Evolutionary conservation across 2,797 vertebrate genomes (phyloP), one percentile per base, ranked within the genome.

Genomic region (Poecilia wingei): DNA sequence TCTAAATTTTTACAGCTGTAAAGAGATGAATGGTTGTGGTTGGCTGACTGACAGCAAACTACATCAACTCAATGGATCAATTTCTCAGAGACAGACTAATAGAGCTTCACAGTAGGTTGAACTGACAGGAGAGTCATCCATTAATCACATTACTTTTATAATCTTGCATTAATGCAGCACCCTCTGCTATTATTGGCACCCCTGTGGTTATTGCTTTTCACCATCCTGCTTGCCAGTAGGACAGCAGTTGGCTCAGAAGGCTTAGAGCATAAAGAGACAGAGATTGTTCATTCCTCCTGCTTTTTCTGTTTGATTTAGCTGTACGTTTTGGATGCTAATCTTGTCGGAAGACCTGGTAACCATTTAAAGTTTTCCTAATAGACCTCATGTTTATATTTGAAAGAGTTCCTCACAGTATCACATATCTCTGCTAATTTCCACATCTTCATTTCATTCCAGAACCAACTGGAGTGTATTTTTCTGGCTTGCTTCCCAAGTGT

Each of bases 121-220:
- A 64, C 43, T 36, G 57, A 25, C 43, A 64, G 28, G 41, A 57
- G 43, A 47, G 41, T 31, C 64, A 45, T 51, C 55, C n/a, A 33
- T 53, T 71, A 77, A 33, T 73, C n/a, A 16, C n/a, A 41, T 33
- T 51, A 33, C 36, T 72, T 76, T 43, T 64, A 72, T 61, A 25
- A 76, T 53, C 7, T 51, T 53, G 16, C 39, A 64, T n/a, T 71
- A 46, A 66, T 12, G 64, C 36, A 28, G 28, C 22, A 13, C 6
- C 39, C 66, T 69, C 22, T 25, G 39, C 18, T 25, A n/a, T 43
- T 69, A 43, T 41, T 69, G 66, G 22, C 39, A 39, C 39, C n/a
- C 39, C 66, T 43, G 66, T 13, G 25, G 10, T 69, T 43, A n/a
- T 25, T 25, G 16, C 20, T 22, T 68, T 41, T 36, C 39, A 68